A percentile compares a stretch with the other conserved stretches of the same genome.
Evolutionary conservation across 1,140 invertebrate species (phyloP).

Genomic region (Heliconius hewitsoni): DNA sequence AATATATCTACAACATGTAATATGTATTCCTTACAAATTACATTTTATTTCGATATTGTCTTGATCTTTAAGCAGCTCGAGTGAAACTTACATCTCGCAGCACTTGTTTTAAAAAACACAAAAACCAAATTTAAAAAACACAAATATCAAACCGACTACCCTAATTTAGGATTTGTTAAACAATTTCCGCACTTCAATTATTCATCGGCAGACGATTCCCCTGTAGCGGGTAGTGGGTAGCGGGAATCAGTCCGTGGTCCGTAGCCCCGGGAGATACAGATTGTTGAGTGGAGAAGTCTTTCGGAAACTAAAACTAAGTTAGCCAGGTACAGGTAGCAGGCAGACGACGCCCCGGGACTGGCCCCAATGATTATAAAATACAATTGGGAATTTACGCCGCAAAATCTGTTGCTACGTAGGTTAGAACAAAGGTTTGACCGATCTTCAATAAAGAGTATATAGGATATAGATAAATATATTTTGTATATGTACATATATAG

Average conservation of each 20-base stretch:
- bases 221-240: slow-evolving; percentile 10
- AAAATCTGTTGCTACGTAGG: not conserved
- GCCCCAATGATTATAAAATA: slow-evolving; percentile 21
- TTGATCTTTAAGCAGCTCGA: too few species aligned
- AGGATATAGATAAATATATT: too few species aligned
- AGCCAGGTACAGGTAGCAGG: slow-evolving; percentile 15
- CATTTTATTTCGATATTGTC: too few species aligned
- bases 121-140: not conserved
- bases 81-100: too few species aligned
- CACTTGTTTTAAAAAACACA: not conserved
- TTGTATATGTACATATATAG: too few species aligned
- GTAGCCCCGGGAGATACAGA: slow-evolving; percentile 35
- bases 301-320: slow-evolving; percentile 42
- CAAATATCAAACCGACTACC: not conserved
- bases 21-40: too few species aligned
- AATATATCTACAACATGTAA: too few species aligned
- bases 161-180: slow-evolving; percentile 29
- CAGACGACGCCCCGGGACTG: slow-evolving; percentile 15
- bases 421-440: not conserved
- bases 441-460: not conserved
- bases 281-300: slow-evolving; percentile 32
- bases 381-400: not conserved
- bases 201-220: slow-evolving; percentile 33
- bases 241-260: slow-evolving; percentile 32
- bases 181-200: slow-evolving; percentile 45